phyloP scores from a whole-genome alignment of 2,797 vertebrate genomes.

The Melanogrammus aeglefinus region DNA sequence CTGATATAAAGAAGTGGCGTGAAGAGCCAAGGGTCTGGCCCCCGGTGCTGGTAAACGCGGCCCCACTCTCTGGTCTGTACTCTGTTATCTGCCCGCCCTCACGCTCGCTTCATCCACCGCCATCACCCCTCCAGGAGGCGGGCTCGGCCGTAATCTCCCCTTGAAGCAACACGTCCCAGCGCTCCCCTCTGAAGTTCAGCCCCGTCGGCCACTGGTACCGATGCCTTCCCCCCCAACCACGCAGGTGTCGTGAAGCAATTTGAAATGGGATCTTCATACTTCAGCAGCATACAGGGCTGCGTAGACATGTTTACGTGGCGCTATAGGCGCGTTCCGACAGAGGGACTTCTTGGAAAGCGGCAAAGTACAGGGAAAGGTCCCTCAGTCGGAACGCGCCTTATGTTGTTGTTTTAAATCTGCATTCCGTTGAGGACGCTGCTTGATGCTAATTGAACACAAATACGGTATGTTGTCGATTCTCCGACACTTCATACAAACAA shows the following conservation, averaged over 20 bases:
- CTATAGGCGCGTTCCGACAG: background rate
- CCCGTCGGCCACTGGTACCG: too few relatives aligned
- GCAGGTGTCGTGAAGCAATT: background rate
- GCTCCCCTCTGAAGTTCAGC: background rate
- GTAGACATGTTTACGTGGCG: background rate
- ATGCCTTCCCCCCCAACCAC: background rate
- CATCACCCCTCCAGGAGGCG: conserved; percentile 51
- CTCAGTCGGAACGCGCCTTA: background rate
- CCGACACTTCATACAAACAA: background rate
- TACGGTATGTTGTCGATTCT: background rate
- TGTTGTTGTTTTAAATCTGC: background rate
- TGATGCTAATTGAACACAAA: background rate
- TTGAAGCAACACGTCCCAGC: conserved; percentile 36
- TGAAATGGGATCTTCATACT: background rate
- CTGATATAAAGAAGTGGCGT: conserved; percentile 40
- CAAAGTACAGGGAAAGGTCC: too few relatives aligned
- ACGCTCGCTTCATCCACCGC: conserved; percentile 30
- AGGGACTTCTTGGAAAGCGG: too few relatives aligned
- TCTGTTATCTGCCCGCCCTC: conserved; percentile 50
- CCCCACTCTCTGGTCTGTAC: conserved; percentile 43
- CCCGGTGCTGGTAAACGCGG: conserved; percentile 53
- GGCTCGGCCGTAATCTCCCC: conserved; percentile 50
- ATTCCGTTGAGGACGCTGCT: background rate
- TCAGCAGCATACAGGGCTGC: background rate
- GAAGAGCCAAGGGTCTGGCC: conserved; percentile 48